Evolutionary conservation across 2,888 invertebrate genomes (phyloP), one percentile per base, ranked within the genome.

Genomic region (Luperina nickerlii): DNA sequence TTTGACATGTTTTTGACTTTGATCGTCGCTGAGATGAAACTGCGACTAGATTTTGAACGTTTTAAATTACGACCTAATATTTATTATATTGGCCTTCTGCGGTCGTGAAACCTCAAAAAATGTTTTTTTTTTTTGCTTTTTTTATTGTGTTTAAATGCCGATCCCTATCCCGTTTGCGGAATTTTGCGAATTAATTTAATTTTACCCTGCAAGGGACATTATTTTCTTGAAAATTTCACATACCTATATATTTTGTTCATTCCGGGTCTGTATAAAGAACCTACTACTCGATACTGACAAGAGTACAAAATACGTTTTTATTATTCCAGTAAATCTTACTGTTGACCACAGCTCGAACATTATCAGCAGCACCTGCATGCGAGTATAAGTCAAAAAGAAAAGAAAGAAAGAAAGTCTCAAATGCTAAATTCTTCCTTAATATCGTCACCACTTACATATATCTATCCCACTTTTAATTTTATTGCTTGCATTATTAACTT

Each of bases 361-460:
- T 54, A 63, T 54, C 68, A 45, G 69, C 54, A 73, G 74, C 80
- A 70, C 18, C 51, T 63, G 57, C 51, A 62, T 11, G 8, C 20
- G 9, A 74, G 42, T 6, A 60, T 87, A 85, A 81, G 71, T 84
- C 85, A n/a, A n/a, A n/a, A n/a, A n/a, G n/a, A n/a, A n/a, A n/a
- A n/a, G n/a, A n/a, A n/a, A n/a, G n/a, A n/a, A n/a, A n/a, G 70
- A 86, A 81, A 87, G 78, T 81, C 67, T 71, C 20, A 78, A 76
- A 86, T 83, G 78, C 70, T 79, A 84, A 81, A 86, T 88, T 86
- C 73, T 76, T 88, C n/a, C 20, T 9, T 27, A 67, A 60, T 60
- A 76, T 73, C 81, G 88, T 87, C 87, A 83, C 70, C 75, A 68
- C n/a, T 72, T 60, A n/a, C n/a, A n/a, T n/a, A 72, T 70, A 85